These are phyloP conservation scores for Hypanus sabinus DNA, from an alignment of 2,113 vertebrate genomes.

Conservation along the genomic window DNA sequence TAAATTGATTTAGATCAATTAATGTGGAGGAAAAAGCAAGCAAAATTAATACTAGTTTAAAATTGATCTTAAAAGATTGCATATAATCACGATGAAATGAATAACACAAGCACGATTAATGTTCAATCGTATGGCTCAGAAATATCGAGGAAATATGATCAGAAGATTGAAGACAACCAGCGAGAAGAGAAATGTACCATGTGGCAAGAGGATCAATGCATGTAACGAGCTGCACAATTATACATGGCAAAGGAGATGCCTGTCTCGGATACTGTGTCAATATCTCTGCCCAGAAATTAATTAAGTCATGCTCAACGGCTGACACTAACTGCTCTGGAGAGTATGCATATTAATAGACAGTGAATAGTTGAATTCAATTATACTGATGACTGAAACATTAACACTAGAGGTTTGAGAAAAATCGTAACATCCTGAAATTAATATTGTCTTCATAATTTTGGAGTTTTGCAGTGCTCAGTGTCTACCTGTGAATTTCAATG, in stretches of 20 bases:
- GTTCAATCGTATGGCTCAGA: neutral
- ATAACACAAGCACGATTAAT: neutral
- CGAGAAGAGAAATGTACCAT: neutral
- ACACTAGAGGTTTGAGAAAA: neutral
- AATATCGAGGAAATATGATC: neutral
- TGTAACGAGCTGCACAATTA: neutral
- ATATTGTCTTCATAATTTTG: neutral
- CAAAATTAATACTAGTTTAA: neutral
- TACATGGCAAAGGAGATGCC: neutral
- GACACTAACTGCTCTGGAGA: neutral
- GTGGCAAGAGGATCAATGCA: neutral
- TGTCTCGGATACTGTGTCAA: neutral
- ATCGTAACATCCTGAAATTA: neutral
- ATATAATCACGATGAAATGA: neutral
- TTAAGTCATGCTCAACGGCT: constrained; percentile 9
- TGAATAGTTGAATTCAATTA: neutral
- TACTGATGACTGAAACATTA: neutral
- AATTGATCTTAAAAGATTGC: neutral
- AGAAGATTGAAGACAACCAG: neutral
- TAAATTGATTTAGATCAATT: neutral
- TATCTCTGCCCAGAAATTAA: constrained; percentile 24
- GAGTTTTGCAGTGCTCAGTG: neutral
- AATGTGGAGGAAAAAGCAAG: neutral
- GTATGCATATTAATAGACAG: constrained; percentile 2
- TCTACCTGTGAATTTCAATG: neutral